These are phyloP conservation scores for Eugnorisma glareosa DNA, from an alignment of 2,888 invertebrate genomes.

Conservation along the genomic window DNA sequence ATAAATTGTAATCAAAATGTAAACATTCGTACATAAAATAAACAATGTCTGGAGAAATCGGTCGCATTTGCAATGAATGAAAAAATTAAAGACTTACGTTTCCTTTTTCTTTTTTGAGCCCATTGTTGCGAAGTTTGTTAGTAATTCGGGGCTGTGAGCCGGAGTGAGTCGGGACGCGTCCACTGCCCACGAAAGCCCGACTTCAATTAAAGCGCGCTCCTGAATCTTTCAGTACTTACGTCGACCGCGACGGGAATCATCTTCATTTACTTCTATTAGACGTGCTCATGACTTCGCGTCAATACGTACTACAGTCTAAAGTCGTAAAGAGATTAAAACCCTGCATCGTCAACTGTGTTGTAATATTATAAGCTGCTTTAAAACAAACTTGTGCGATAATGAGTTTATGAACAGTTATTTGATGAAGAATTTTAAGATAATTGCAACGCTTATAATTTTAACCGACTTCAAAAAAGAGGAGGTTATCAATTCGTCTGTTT, in stretches of 20 bases:
- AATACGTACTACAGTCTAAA: constrained; percentile 10
- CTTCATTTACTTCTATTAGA: constrained; percentile 40
- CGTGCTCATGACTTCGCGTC: constrained; percentile 11
- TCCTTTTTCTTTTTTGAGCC: constrained; percentile 66
- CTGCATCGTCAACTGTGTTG: constrained; percentile 10
- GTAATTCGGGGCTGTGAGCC: not conserved
- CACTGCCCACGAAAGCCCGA: constrained; percentile 41
- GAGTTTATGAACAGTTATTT: constrained; percentile 26
- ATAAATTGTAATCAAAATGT: constrained; percentile 35
- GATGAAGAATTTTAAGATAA: constrained; percentile 8
- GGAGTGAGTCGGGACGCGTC: constrained; percentile 36
- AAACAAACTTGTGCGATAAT: constrained; percentile 30
- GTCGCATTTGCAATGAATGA: constrained; percentile 53
- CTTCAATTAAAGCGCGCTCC: constrained; percentile 49
- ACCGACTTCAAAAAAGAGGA: too few species aligned
- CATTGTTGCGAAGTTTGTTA: constrained; percentile 43
- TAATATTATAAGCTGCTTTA: constrained; percentile 22
- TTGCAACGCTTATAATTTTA: not conserved
- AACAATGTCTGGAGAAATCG: constrained; percentile 10
- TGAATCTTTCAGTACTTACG: constrained; percentile 55
- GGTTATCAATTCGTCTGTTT: too few species aligned
- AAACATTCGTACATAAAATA: constrained; percentile 28
- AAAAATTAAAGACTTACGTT: constrained; percentile 58
- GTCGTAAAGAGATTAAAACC: constrained; percentile 44
- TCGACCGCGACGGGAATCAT: constrained; percentile 29